Evolutionary conservation across 2,888 invertebrate genomes (phyloP), one percentile per base, ranked within the genome.

Genomic region (Philopedon plagiatum): DNA sequence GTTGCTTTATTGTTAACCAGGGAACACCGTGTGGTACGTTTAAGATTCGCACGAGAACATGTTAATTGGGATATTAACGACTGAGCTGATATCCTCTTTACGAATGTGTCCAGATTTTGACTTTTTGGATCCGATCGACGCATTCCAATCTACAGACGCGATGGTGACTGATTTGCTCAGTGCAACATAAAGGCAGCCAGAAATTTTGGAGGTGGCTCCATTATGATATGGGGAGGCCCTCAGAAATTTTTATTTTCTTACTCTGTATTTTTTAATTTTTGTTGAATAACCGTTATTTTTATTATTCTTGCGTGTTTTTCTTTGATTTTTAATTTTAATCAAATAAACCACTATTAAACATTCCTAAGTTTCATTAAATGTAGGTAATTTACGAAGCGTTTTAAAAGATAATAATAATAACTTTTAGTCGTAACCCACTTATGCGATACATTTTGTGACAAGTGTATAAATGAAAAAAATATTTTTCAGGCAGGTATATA

Each of bases 171-270:
- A 7, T 32, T 26, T 56, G 8, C 56, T 13, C 56, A 56, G 26
- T 56, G 56, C 11, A 56, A 19, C 54, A 54, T 54, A 54, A 54
- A 26, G 23, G 23, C 21, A 54, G 23, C 23, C 21, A 23, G 29
- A 54, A 54, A 54, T 58, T 34, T 58, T 37, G 37, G 58, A 18
- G 37, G 58, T 37, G 58, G 58, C 34, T 58, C n/a, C 15, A 34
- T 34, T 58, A 58, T 13, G 32, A 34, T 34, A 34, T 58, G 7
- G 34, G 39, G 21, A 11, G n/a, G 19, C 41, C 23, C 39, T n/a
- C n/a, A n/a, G n/a, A n/a, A n/a, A n/a, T n/a, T n/a, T n/a, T n/a
- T n/a, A n/a, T n/a, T n/a, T n/a, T n/a, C n/a, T n/a, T n/a, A n/a
- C n/a, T n/a, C n/a, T n/a, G n/a, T n/a, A n/a, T n/a, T n/a, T n/a